A percentile compares a stretch with the other conserved stretches of the same genome.
Evolutionary conservation across 64 coral and sea anemone species (phyloP).

Genomic region (Astreopora myriophthalma): DNA sequence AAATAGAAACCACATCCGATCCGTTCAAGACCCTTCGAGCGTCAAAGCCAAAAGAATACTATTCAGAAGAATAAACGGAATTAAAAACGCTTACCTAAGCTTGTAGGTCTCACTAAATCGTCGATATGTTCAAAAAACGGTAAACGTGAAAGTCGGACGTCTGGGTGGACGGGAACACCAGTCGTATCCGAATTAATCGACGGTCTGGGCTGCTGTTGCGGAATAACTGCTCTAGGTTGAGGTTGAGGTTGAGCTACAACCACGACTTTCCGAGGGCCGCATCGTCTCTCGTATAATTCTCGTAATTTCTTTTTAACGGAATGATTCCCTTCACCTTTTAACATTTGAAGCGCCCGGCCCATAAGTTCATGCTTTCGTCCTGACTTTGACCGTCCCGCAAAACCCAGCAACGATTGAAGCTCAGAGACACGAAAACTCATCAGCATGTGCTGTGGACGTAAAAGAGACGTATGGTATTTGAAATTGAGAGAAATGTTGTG

Average conservation of each 20-base stretch:
- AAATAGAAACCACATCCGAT: not conserved
- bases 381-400: conserved; percentile 94
- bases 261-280: conserved; percentile 78
- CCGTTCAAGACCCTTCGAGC: no score
- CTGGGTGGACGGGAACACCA: conserved; percentile 89
- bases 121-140: conserved; percentile 97
- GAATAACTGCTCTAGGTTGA: not conserved
- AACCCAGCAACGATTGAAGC: conserved; percentile 88
- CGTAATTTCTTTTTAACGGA: conserved; percentile 81
- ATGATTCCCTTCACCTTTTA: conserved; percentile 92
- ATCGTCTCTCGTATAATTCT: conserved; percentile 90
- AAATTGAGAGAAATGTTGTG: not conserved
- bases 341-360: conserved; percentile 93
- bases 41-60: not conserved
- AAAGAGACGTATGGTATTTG: not conserved
- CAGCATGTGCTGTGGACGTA: conserved; percentile 91
- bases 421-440: conserved; percentile 99
- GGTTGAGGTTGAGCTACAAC: not conserved
- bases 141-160: conserved; percentile 81
- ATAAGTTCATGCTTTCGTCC: conserved; percentile 97
- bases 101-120: conserved; percentile 91
- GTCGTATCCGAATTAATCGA: conserved; percentile 47
- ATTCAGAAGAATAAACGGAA: not conserved
- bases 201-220: not conserved
- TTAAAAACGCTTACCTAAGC: conserved; percentile 68